Evolutionary conservation across 1,140 invertebrate species (phyloP).

Genomic region (Phymastichus coffea): DNA sequence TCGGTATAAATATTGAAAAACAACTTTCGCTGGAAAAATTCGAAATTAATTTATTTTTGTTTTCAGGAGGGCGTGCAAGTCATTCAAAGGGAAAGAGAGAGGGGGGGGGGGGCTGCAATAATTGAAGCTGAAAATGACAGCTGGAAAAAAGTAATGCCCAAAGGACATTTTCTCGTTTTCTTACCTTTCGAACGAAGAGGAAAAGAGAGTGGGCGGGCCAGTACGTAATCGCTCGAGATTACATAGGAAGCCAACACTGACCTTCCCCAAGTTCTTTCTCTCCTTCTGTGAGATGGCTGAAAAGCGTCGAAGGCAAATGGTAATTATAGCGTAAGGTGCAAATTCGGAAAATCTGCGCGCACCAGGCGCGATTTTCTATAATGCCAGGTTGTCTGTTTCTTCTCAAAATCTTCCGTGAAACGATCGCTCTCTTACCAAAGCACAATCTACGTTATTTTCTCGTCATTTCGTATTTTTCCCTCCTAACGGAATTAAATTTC

Average conservation of each 20-base stretch:
- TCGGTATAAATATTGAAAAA: no score
- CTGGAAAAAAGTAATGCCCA: conserved; percentile 14
- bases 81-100: background rate
- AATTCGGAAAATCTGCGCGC: conserved; percentile 42
- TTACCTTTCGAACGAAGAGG: no score
- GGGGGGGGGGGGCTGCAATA: background rate
- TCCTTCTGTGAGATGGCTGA: conserved; percentile 27
- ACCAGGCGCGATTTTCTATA: conserved; percentile 30
- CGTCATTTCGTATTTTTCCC: background rate
- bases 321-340: conserved; percentile 49
- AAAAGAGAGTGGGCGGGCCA: conserved; percentile 11
- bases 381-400: conserved; percentile 31
- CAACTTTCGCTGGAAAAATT: no score
- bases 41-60: background rate
- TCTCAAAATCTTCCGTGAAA: conserved; percentile 16
- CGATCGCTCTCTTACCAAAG: background rate
- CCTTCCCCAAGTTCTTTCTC: conserved; percentile 25
- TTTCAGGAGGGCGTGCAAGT: background rate
- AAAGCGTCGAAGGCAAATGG: conserved; percentile 15
- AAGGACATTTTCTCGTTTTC: conserved; percentile 15
- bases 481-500: no score
- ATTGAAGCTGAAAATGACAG: conserved; percentile 20
- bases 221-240: conserved; percentile 43
- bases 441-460: conserved; percentile 13
- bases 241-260: conserved; percentile 39